A percentile compares a stretch with the other conserved stretches of the same genome.
Evolutionary conservation across 2,113 vertebrate genomes (phyloP).

Genomic region (Nestor notabilis): DNA sequence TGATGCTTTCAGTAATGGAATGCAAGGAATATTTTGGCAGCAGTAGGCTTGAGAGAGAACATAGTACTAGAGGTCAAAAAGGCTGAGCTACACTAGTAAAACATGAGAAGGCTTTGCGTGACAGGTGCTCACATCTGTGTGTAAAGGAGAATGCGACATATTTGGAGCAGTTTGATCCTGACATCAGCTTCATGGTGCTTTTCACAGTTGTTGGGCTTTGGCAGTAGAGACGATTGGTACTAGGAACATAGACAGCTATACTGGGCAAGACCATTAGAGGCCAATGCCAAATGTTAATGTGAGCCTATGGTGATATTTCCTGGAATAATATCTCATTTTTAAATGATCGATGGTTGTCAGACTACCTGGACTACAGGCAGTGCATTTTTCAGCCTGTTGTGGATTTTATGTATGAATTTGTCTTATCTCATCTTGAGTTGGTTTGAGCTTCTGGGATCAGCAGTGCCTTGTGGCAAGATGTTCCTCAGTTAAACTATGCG

Average conservation of each 20-base stretch:
- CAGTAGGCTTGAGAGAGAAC: not conserved
- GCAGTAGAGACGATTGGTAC: not conserved
- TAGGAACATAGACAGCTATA: not conserved
- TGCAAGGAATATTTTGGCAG: not conserved
- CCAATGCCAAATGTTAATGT: not conserved
- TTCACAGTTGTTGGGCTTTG: slow-evolving; percentile 25
- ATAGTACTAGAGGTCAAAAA: not conserved
- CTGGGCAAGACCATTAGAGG: not conserved
- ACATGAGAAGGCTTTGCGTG: not conserved
- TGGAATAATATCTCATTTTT: not conserved
- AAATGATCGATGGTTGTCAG: not conserved
- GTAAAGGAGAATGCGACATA: not conserved
- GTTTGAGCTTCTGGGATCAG: not conserved
- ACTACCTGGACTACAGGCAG: not conserved
- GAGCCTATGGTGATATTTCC: not conserved
- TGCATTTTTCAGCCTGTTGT: not conserved
- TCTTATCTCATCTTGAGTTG: not conserved
- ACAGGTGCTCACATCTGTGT: not conserved
- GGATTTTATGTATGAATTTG: not conserved
- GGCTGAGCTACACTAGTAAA: not conserved
- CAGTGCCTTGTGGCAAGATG: not conserved
- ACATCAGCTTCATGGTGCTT: not conserved
- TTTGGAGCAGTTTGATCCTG: slow-evolving; percentile 1
- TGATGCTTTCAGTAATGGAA: not conserved
- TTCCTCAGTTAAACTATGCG: not conserved